Evolutionary conservation across 2,888 invertebrate genomes (phyloP).

Genomic region (Philhelius pedissequus): DNA sequence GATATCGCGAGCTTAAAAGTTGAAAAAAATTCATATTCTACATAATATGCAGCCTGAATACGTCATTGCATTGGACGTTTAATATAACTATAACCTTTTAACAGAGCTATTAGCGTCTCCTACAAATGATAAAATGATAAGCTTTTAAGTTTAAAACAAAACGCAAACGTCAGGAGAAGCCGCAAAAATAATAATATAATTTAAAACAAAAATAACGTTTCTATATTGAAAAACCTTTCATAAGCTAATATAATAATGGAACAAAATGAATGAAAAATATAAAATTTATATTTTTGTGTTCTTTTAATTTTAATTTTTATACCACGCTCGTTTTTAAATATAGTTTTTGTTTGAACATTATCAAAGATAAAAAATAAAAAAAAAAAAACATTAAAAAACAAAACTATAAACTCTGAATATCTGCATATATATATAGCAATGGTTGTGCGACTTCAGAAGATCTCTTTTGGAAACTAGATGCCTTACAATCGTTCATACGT

Average conservation of each 20-base stretch:
- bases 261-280: neutral
- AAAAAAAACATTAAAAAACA: constrained; percentile 13
- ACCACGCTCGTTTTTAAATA: neutral
- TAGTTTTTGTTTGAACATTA: neutral
- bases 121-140: too few species aligned
- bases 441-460: constrained; percentile 99
- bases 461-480: constrained; percentile 99
- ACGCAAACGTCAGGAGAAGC: too few species aligned
- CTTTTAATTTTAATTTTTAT: neutral
- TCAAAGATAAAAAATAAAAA: neutral
- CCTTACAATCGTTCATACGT: constrained; percentile 97
- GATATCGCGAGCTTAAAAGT: too few species aligned
- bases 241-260: neutral
- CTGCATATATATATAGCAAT: constrained; percentile 84
- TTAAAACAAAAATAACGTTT: neutral
- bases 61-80: too few species aligned
- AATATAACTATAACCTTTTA: too few species aligned
- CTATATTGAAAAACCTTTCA: neutral
- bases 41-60: too few species aligned
- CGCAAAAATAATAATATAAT: neutral
- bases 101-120: too few species aligned
- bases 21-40: too few species aligned
- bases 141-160: too few species aligned
- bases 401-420: neutral
- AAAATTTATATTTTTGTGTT: neutral